Conservation (phyloP, 2,797 vertebrate species). For the Poecilia picta region DNA sequence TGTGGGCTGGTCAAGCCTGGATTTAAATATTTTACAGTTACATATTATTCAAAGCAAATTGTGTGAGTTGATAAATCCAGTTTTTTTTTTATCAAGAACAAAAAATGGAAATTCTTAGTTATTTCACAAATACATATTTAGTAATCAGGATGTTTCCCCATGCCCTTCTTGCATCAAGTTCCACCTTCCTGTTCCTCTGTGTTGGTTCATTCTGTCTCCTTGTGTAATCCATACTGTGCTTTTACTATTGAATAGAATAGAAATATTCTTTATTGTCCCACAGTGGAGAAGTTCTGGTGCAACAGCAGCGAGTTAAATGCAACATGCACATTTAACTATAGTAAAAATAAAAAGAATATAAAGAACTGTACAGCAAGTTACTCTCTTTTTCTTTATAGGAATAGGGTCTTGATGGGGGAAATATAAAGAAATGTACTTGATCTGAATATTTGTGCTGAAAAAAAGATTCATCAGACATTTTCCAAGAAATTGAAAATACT, state of each 20-base stretch:
- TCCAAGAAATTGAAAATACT: not conserved
- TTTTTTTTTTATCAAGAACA: too few species aligned
- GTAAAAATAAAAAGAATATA: not conserved
- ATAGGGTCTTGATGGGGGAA: not conserved
- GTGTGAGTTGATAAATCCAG: not conserved
- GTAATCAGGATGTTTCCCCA: not conserved
- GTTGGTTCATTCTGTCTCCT: not conserved
- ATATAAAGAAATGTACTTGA: not conserved
- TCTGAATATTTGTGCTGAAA: not conserved
- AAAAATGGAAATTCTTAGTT: not conserved
- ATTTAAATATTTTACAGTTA: not conserved
- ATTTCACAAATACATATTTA: not conserved
- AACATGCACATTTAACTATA: not conserved
- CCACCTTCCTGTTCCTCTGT: not conserved
- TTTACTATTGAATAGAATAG: not conserved
- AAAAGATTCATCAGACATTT: not conserved
- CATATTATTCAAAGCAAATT: not conserved
- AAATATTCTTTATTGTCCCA: not conserved
- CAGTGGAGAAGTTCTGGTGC: not conserved
- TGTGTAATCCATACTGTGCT: not conserved
- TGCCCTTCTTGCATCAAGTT: not conserved
- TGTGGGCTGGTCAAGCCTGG: not conserved
- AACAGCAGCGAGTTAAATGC: not conserved
- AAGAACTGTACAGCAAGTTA: not conserved
- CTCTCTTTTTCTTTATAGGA: not conserved